Conservation (phyloP, 2,888 invertebrate species). For the Drosophila parthenogenetica region DNA sequence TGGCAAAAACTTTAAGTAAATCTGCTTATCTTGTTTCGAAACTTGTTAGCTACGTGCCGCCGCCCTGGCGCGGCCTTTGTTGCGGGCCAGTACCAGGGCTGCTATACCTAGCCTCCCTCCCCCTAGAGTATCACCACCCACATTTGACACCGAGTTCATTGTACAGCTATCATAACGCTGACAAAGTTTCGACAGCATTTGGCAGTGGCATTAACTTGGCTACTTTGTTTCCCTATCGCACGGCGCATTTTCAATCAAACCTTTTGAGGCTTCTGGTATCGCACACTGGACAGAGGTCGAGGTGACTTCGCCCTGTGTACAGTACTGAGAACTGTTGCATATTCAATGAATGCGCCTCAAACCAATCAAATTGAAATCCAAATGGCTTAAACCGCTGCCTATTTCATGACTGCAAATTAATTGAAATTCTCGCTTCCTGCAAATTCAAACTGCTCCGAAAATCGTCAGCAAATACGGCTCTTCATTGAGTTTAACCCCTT, state of each 20-base stretch:
- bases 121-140: not conserved
- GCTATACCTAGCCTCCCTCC: not conserved
- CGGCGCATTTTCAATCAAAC: slow-evolving; percentile 63
- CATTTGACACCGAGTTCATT: slow-evolving; percentile 50
- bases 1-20: slow-evolving; percentile 74
- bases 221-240: slow-evolving; percentile 54
- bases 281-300: slow-evolving; percentile 17
- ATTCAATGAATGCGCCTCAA: slow-evolving; percentile 15
- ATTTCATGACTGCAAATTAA: slow-evolving; percentile 62
- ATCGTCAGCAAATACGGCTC: slow-evolving; percentile 26
- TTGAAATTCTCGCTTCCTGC: slow-evolving; percentile 64
- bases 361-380: slow-evolving; percentile 12
- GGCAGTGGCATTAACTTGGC: slow-evolving; percentile 58
- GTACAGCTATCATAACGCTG: slow-evolving; percentile 73
- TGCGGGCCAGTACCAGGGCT: slow-evolving; percentile 33
- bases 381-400: slow-evolving; percentile 27
- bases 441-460: slow-evolving; percentile 28
- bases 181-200: slow-evolving; percentile 64
- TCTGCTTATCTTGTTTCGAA: slow-evolving; percentile 79
- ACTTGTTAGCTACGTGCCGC: slow-evolving; percentile 80
- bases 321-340: slow-evolving; percentile 43
- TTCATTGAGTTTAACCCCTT: not conserved
- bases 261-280: not conserved
- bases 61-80: slow-evolving; percentile 73
- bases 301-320: slow-evolving; percentile 28